Conservation (phyloP, 2,113 vertebrate species). For the Brachyhypopomus gauderio region DNA sequence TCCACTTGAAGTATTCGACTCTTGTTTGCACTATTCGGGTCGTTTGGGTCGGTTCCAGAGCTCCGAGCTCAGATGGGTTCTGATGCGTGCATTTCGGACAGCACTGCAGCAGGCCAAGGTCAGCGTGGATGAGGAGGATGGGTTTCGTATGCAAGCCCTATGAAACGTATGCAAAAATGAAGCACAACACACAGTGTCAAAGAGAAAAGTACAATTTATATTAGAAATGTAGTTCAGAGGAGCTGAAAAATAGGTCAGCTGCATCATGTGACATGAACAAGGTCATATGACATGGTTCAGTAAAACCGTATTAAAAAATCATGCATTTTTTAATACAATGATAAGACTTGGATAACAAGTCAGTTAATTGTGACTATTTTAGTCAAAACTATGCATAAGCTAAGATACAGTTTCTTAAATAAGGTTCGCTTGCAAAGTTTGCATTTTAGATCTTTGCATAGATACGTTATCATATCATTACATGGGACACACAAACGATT, state of each 20-base stretch:
- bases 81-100: conserved; percentile 15
- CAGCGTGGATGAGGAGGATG: neutral
- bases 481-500: neutral
- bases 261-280: neutral
- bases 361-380: neutral
- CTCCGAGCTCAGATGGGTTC: conserved; percentile 55
- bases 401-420: neutral
- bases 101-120: neutral
- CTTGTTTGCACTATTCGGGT: conserved; percentile 61
- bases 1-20: conserved; percentile 76
- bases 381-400: neutral
- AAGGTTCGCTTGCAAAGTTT: neutral
- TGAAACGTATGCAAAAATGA: neutral
- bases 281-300: neutral
- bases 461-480: neutral
- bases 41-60: conserved; percentile 64
- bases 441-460: neutral
- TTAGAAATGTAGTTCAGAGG: neutral
- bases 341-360: neutral
- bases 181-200: conserved; percentile 1
- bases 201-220: neutral
- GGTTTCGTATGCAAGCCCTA: conserved; percentile 2
- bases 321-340: neutral
- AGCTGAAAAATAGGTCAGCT: neutral
- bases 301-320: neutral